A percentile compares a stretch with the other conserved stretches of the same genome.
Evolutionary conservation across 1,140 invertebrate genomes (phyloP).

Genomic region (Sesamia nonagrioides): DNA sequence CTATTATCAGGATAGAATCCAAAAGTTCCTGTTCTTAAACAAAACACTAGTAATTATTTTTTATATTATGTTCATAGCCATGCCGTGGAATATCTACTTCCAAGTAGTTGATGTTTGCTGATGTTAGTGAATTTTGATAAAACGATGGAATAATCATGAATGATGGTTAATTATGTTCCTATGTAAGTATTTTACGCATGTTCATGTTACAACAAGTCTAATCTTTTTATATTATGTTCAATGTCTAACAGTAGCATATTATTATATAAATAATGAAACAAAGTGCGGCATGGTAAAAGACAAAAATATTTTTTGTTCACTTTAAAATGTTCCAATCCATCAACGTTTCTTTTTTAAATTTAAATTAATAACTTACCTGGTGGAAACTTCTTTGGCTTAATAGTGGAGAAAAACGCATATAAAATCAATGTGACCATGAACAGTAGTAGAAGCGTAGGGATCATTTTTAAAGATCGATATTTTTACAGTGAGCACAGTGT

Average conservation of each 20-base stretch:
- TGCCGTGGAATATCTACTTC: too few relatives aligned
- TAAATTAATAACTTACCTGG: constrained; percentile 52
- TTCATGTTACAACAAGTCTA: background rate
- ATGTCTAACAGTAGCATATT: too few relatives aligned
- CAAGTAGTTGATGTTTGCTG: too few relatives aligned
- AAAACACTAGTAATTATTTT: too few relatives aligned
- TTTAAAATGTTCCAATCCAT: too few relatives aligned
- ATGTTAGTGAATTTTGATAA: too few relatives aligned
- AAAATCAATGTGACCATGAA: constrained; percentile 21
- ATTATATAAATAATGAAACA: too few relatives aligned
- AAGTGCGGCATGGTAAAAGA: too few relatives aligned
- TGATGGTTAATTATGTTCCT: background rate
- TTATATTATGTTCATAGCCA: too few relatives aligned
- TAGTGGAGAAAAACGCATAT: constrained; percentile 25
- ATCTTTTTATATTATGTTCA: too few relatives aligned
- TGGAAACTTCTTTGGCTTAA: constrained; percentile 58
- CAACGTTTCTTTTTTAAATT: background rate
- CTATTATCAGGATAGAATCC: background rate
- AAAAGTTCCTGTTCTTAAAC: background rate
- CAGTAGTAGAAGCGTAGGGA: constrained; percentile 24
- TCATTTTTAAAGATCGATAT: constrained; percentile 39
- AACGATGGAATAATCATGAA: background rate
- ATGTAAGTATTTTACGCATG: background rate
- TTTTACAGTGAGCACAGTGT: constrained; percentile 26
- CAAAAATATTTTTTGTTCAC: too few relatives aligned